Percentiles rank a stretch among this genome's conserved stretches.
These are phyloP conservation scores for Idaea biselata DNA, from an alignment of 2,888 invertebrate species.

Conservation along the genomic window DNA sequence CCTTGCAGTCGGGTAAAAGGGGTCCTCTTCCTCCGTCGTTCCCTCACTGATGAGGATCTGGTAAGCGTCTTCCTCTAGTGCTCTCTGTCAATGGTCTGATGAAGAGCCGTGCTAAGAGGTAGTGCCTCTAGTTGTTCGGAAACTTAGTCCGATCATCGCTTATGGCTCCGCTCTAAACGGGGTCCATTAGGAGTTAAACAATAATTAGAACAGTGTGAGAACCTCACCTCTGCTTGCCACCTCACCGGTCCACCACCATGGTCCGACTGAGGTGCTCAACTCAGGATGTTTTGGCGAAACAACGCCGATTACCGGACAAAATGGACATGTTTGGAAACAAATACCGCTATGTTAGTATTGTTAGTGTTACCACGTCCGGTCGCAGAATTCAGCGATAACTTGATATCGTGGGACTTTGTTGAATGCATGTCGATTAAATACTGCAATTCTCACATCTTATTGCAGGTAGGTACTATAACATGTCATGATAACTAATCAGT, in stretches of 20 bases:
- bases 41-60: too few species aligned
- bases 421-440: not conserved
- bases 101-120: too few species aligned
- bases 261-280: not conserved
- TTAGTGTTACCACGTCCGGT: not conserved
- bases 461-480: too few species aligned
- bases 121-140: too few species aligned
- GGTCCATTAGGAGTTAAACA: too few species aligned
- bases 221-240: not conserved
- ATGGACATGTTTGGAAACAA: not conserved
- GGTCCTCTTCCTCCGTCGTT: too few species aligned
- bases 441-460: not conserved
- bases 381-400: not conserved
- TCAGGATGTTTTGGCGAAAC: not conserved
- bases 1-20: too few species aligned
- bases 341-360: not conserved
- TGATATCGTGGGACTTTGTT: not conserved
- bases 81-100: too few species aligned
- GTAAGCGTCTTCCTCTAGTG: too few species aligned
- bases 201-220: not conserved
- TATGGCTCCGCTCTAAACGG: too few species aligned
- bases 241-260: not conserved
- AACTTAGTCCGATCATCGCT: too few species aligned
- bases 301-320: not conserved
- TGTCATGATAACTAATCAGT: too few species aligned